phyloP scores from a whole-genome alignment of 2,888 invertebrate species.

The Zhengitettix transpicula region DNA sequence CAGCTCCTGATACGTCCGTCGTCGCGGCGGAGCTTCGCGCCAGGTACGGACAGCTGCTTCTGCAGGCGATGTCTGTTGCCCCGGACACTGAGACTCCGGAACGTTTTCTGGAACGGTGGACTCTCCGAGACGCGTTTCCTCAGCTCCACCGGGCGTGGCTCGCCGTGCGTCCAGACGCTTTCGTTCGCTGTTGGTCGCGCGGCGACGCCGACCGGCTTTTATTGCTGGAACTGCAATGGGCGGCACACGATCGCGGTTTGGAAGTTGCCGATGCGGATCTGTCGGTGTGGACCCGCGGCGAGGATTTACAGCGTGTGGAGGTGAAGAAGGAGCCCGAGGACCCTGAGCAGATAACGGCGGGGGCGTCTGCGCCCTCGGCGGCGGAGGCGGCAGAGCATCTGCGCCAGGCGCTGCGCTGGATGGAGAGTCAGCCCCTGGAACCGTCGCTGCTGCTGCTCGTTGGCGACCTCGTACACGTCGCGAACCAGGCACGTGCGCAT shows the following conservation, averaged over 20 bases:
- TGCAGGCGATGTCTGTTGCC: conserved; percentile 16
- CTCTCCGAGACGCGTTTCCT: conserved; percentile 29
- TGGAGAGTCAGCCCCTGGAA: conserved; percentile 31
- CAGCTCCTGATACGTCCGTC: conserved; percentile 17
- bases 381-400: conserved; percentile 26
- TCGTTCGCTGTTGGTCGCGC: conserved; percentile 22
- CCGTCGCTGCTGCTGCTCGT: conserved; percentile 21
- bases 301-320: conserved; percentile 4
- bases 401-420: conserved; percentile 28
- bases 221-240: conserved; percentile 20
- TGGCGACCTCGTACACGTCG: conserved; percentile 19
- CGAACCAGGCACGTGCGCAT: conserved; percentile 20
- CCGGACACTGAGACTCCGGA: conserved; percentile 12
- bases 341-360: neutral
- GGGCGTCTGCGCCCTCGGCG: conserved; percentile 20
- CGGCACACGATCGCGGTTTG: conserved; percentile 20
- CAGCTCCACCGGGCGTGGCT: conserved; percentile 30
- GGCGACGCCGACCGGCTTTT: conserved; percentile 16
- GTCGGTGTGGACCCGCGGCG: conserved; percentile 17
- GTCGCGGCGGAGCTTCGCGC: conserved; percentile 25
- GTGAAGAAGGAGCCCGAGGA: conserved; percentile 11
- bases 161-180: conserved; percentile 26
- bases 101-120: conserved; percentile 20
- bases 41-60: conserved; percentile 21
- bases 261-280: conserved; percentile 21